Evolutionary conservation across 1,140 invertebrate species (phyloP), one percentile per base, ranked within the genome.

Genomic region (Aleiodes sp.): DNA sequence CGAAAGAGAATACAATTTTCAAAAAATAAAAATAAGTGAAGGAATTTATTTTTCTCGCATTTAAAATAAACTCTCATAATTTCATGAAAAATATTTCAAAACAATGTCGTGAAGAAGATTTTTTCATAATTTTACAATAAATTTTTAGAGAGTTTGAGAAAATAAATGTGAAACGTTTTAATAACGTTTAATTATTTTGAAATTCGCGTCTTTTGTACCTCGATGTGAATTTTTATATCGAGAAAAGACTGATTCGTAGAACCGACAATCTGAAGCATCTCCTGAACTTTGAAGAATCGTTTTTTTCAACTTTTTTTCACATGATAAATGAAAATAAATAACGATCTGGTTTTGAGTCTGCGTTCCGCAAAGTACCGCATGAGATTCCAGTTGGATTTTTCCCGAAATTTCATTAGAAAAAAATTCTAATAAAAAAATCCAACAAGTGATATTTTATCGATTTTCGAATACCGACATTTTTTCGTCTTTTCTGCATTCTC

Each of bases 171-270:
- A 26, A 52, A 52, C 46, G 46, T 52, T n/a, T n/a, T 21, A 3
- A 8, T 21, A 12, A 52, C 46, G 46, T 52, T 52, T 52, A 1
- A n/a, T n/a, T n/a, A n/a, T n/a, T n/a, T n/a, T n/a, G n/a, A 52
- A 1, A 52, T 24, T 52, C 46, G 16, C 21, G 46, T 24, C 16
- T 52, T 43, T 28, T 19, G 24, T 4, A 19, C 2, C 29, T 26
- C 59, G 33, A 68, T 62, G 59, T 61, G 59, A 68, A 62, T 61
- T 41, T n/a, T n/a, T 52, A 62, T 41, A 19, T 59, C 21, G 35
- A 39, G 61, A 52, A 26, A 69, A 69, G 67, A 69, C 67, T 69
- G 67, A 69, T 69, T 62, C 67, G 56, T 69, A 56, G 31, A 56
- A 56, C 29, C 59, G 67, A 57, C 41, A 56, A 63, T 63, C 26